phyloP scores from a whole-genome alignment of 2,113 vertebrate genomes.

The Hassar affinis region DNA sequence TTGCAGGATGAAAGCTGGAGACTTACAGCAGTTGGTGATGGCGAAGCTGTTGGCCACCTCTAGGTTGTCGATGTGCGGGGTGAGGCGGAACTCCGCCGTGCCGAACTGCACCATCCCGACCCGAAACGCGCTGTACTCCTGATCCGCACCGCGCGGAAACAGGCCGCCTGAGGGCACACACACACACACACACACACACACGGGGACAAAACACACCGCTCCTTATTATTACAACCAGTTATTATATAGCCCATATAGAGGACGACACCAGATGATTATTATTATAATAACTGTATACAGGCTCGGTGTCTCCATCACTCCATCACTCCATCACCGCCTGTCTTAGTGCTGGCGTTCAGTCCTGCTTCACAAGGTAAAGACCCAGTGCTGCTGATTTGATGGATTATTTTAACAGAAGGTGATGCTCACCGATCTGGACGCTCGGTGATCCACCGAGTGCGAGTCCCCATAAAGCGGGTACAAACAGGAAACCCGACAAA shows the following conservation, averaged over 20 bases:
- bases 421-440: conserved; percentile 82
- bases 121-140: conserved; percentile 99
- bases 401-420: neutral
- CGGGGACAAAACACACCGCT: neutral
- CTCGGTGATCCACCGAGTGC: conserved; percentile 80
- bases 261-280: neutral
- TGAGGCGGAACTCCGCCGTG: conserved; percentile 92
- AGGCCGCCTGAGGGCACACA: conserved; percentile 82
- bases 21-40: conserved; percentile 98
- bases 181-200: conserved; percentile 19
- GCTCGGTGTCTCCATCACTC: too few relatives aligned
- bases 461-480: conserved; percentile 81
- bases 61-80: conserved; percentile 97
- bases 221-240: neutral
- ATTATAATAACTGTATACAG: too few relatives aligned
- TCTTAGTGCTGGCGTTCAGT: neutral
- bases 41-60: conserved; percentile 99
- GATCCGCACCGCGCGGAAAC: conserved; percentile 95
- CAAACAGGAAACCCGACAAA: conserved; percentile 76
- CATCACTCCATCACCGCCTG: neutral
- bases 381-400: too few relatives aligned
- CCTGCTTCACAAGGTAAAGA: too few relatives aligned
- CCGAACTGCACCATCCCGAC: conserved; percentile 96
- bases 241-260: neutral
- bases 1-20: neutral